Base-by-base conservation (phyloP, 1,140 invertebrate species). In the Trichomalopsis sarcophagae region DNA sequence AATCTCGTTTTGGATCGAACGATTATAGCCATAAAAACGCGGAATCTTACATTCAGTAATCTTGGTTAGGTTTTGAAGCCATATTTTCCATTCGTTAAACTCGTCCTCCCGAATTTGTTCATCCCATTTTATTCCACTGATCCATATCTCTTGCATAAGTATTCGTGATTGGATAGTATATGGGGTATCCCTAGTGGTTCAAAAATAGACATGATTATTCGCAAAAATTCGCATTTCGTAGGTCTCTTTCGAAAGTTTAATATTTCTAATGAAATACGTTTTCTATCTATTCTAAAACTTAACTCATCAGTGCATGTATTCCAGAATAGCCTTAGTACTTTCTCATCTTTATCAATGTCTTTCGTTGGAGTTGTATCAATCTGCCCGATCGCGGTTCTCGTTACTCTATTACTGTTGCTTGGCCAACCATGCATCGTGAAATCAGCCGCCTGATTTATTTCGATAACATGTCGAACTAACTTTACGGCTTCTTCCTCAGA, bases 141-240 rank as follows among this genome's bases (percentile, higher is more conserved):
- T 47, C 87, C 88, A 89, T 9, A 87, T 76, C 11, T 87, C 76
- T 84, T 90, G 89, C 10, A 87, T 71, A 13, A 90, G 9, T 21
- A 88, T 89, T 86, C 87, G 87, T 0, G 80, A 84, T 40, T 76
- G n/a, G 21, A 89, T 83, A 21, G 82, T 85, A 11, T 81, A 82
- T 40, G 85, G 78, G 4, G 86, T 86, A 88, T 82, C 13, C 89
- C 87, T 17, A 89, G 75, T 2, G 88, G 89, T 84, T 90, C 88
- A 84, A 85, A 89, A 13, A 89, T 66, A 0, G 88, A 88, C 88
- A 89, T 89, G 0, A 89, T 85, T n/a, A 86, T 81, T 36, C 71
- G 36, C 30, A 71, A 74, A 77, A 79, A 62, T 81, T 79, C 87
- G 62, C 69, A 83, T 84, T 75, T 88, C 23, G 77, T 86, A 30